Percentiles rank a stretch among this genome's conserved stretches.
Evolutionary conservation across 2,888 invertebrate species (phyloP).

Genomic region (Agriopis aurantiaria): DNA sequence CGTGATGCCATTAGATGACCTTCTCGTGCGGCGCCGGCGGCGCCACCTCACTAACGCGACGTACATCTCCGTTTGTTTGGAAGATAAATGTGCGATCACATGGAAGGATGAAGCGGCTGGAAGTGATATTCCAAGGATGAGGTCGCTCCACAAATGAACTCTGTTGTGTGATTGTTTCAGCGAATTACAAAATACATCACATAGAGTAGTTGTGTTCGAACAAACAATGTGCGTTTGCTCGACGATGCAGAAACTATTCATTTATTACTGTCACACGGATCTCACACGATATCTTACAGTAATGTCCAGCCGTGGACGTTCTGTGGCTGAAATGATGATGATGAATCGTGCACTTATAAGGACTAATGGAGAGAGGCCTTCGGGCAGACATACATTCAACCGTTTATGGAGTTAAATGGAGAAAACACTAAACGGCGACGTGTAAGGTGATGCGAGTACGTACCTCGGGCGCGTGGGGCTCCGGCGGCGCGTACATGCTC

Average conservation of each 20-base stretch:
- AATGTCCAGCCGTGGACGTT: too few relatives aligned
- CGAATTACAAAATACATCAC: background rate
- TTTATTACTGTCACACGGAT: too few relatives aligned
- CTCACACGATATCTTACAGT: too few relatives aligned
- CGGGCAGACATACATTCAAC: too few relatives aligned
- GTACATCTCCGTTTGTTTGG: background rate
- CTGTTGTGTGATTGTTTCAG: background rate
- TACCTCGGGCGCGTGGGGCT: slow-evolving; percentile 64
- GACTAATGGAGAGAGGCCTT: too few relatives aligned
- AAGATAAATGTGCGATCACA: background rate
- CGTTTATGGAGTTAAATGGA: too few relatives aligned
- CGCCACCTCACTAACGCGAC: background rate
- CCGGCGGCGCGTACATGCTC: slow-evolving; percentile 88
- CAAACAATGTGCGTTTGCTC: too few relatives aligned
- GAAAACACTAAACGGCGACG: too few relatives aligned
- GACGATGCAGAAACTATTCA: too few relatives aligned
- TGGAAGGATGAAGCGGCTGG: background rate
- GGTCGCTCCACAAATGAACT: background rate
- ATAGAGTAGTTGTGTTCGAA: too few relatives aligned
- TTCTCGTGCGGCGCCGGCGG: background rate
- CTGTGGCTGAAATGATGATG: too few relatives aligned
- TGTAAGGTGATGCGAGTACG: background rate
- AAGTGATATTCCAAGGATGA: background rate
- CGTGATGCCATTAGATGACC: slow-evolving; percentile 9
- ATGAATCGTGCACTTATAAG: too few relatives aligned